phyloP scores from a whole-genome alignment of 2,797 vertebrate species.

The Sebastes dallii region DNA sequence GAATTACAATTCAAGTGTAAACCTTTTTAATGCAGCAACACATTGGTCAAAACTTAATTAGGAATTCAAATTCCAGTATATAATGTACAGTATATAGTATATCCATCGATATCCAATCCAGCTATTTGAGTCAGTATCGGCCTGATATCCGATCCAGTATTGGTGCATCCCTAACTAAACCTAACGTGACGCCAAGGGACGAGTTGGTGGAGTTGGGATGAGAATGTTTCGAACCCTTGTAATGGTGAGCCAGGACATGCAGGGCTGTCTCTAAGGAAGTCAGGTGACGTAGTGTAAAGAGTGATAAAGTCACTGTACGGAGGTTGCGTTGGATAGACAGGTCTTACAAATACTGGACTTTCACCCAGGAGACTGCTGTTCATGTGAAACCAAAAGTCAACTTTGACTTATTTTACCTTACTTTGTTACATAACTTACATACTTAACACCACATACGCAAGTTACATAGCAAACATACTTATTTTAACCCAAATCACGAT shows the following conservation, averaged over 20 bases:
- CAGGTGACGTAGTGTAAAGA: neutral
- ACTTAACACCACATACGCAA: neutral
- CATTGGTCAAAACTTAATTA: too few relatives aligned
- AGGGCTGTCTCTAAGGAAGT: neutral
- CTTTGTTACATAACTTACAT: neutral
- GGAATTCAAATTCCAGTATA: too few relatives aligned
- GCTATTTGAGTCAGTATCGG: too few relatives aligned
- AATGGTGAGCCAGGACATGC: neutral
- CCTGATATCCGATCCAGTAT: accelerated
- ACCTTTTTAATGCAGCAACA: too few relatives aligned
- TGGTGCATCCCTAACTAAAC: too few relatives aligned
- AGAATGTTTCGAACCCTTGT: too few relatives aligned
- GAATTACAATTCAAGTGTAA: too few relatives aligned
- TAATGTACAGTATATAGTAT: too few relatives aligned
- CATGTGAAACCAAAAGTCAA: neutral
- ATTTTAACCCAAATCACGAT: neutral
- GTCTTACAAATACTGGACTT: neutral
- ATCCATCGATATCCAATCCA: too few relatives aligned
- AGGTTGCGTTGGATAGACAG: neutral
- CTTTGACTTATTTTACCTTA: neutral
- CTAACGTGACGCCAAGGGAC: too few relatives aligned
- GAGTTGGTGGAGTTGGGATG: too few relatives aligned
- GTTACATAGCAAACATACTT: neutral
- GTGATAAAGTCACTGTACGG: accelerated
- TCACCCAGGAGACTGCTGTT: too few relatives aligned